These are phyloP conservation scores for Pseudorhiza aurosa DNA, from an alignment of 30 jellyfish, hydroid and myxozoan species.

Conservation along the genomic window DNA sequence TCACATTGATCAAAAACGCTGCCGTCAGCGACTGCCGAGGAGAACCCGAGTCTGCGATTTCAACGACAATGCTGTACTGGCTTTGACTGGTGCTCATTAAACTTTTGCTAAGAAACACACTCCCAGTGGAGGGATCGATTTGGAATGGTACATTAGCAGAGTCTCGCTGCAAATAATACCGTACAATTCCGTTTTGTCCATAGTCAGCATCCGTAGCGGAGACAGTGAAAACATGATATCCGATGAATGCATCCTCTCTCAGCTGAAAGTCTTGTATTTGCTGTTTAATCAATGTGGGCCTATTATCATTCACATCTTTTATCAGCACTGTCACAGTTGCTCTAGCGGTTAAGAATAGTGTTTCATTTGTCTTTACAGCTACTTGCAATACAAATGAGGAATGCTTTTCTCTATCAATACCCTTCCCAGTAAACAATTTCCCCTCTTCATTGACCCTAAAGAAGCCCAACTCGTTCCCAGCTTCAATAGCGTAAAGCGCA, in stretches of 20 bases:
- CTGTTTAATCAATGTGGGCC: conserved; percentile 33
- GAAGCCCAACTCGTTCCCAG: conserved; percentile 36
- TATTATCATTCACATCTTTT: conserved; percentile 73
- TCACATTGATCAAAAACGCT: conserved; percentile 3
- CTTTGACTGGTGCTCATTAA: conserved; percentile 4
- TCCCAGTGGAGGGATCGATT: conserved; percentile 71
- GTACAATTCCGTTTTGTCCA: conserved; percentile 58
- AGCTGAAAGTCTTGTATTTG: conserved; percentile 1
- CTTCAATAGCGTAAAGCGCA: conserved; percentile 10
- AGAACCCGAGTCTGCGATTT: conserved; percentile 52
- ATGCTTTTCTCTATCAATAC: conserved; percentile 59
- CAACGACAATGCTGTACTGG: not conserved
- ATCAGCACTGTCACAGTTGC: conserved; percentile 29
- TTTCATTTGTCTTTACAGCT: conserved; percentile 46
- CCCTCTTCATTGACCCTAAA: conserved; percentile 54
- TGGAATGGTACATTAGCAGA: conserved; percentile 6
- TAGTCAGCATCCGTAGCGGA: conserved; percentile 61
- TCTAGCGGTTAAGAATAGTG: conserved; percentile 26
- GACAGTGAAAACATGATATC: conserved; percentile 14
- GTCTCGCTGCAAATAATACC: conserved; percentile 11
- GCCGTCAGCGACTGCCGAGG: conserved; percentile 17
- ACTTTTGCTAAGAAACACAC: conserved; percentile 51
- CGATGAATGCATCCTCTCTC: conserved; percentile 40
- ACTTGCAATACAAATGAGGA: conserved; percentile 3
- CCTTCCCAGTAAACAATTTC: conserved; percentile 25